Base-by-base conservation (phyloP, 2,888 invertebrate genomes). In the Rhogogaster chlorosoma region DNA sequence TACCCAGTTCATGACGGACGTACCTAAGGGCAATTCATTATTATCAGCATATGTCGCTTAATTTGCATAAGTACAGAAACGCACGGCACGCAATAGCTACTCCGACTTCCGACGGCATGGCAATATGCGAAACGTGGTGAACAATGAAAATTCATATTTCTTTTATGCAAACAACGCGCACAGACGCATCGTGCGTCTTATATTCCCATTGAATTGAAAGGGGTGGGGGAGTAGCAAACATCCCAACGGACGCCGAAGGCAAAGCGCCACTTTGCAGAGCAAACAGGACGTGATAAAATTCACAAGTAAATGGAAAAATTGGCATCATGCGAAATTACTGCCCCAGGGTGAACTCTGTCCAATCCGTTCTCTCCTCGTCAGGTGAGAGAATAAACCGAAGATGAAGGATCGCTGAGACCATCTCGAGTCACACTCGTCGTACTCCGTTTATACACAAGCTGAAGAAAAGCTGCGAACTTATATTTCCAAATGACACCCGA, bases 21-120 rank as follows among this genome's bases (percentile, higher is more conserved):
- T 49, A 67, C 67, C 83, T 83, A 70, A 64, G 83, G 70, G 83
- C 83, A 83, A 83, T 83, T 83, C 83, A 83, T 83, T 83, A 83
- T 83, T 83, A 83, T 83, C 83, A 83, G 32, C 83, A 83, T 83
- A 83, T 83, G 83, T 83, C 83, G 83, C 32, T 61, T 83, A 83
- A 83, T 83, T 83, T 83, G 83, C 83, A 83, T 83, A 83, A 29
- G 77, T 57, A 80, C 57, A 29, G 67, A 29, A 32, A 36, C 36
- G 57, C 61, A 57, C 67, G 22, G 57, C 80, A 82, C 82, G 64
- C 67, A 45, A 83, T 67, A 45, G 29, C 70, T 26, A n/a, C 53
- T 22, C 29, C 61, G 4, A 83, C 83, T 83, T 83, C 83, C 83
- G 83, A 83, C 83, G 83, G 83, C 32, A 70, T 61, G 61, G 83